Evolutionary conservation across 2,888 invertebrate genomes (phyloP), one percentile per base, ranked within the genome.

Genomic region (Lottia gigantea): DNA sequence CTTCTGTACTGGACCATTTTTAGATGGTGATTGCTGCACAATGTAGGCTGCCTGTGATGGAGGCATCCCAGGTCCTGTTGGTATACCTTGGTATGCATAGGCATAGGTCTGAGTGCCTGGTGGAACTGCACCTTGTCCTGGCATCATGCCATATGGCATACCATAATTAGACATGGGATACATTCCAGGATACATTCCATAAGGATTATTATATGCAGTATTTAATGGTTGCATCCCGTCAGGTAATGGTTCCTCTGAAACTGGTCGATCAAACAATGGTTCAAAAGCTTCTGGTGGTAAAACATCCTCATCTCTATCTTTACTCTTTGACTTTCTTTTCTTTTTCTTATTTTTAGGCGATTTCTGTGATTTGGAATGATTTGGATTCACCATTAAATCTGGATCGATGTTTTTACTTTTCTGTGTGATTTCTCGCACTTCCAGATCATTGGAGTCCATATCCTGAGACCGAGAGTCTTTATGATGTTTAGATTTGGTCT

Each of bases 301-400:
- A 46, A 71, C 71, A 64, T 76, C 74, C 64, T 74, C 73, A 55
- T 77, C 75, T 65, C 74, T 76, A 65, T 68, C 71, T 46, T 71
- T 68, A 49, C 74, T 76, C 16, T 74, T 74, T 67, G 67, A 75
- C 65, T 74, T 78, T 14, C 74, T 71, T 70, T 77, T 79, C 68
- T 76, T 80, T 71, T 77, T 79, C 72, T 77, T 78, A n/a, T 74
- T 71, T 68, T 76, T 76, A 25, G 81, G 78, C 1, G 78, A 77
- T 19, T 75, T 77, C 4, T 49, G 49, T 15, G 14, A 75, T 55
- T 55, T 75, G 25, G 74, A 75, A 12, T 74, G 74, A 46, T 75
- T 72, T 67, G 75, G 77, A 64, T 74, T 72, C 15, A 72, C 64
- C 6, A 55, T 23, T 11, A 19, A 11, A 19, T 55, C 23, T 19